Evolutionary conservation across 1,140 invertebrate genomes (phyloP).

Genomic region (Pseudomyrmex gracilis): DNA sequence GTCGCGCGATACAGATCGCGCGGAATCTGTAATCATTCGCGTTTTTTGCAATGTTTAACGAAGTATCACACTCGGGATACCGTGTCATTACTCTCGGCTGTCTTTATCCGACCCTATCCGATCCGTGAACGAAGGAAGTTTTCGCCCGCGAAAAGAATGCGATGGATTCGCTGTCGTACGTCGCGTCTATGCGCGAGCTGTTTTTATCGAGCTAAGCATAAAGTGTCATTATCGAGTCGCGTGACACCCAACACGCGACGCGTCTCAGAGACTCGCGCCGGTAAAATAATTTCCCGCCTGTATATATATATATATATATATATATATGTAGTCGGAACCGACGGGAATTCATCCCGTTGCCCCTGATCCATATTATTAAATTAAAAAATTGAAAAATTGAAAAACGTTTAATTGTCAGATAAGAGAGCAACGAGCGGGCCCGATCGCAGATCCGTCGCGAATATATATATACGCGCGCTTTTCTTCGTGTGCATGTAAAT

Average conservation of each 20-base stretch:
- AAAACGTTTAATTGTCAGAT: constrained; percentile 1
- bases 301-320: too few species aligned
- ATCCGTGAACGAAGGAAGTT: background rate
- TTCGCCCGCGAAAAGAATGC: background rate
- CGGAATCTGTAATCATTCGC: background rate
- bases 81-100: too few species aligned
- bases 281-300: constrained; percentile 12
- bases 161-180: background rate
- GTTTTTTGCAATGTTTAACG: constrained; percentile 10
- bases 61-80: background rate
- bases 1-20: background rate
- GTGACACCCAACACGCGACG: too few species aligned
- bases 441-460: background rate
- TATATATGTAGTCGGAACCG: too few species aligned
- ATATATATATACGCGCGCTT: too few species aligned
- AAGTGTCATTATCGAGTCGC: background rate
- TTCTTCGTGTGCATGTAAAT: background rate
- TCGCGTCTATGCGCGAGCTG: background rate
- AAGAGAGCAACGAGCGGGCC: background rate
- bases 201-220: background rate
- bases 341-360: background rate
- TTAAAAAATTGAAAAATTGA: constrained; percentile 8
- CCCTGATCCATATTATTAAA: constrained; percentile 2
- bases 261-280: background rate
- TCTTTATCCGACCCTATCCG: background rate